Evolutionary conservation across 2,888 invertebrate species (phyloP), one percentile per base, ranked within the genome.

Genomic region (Ichneumon xanthorius): DNA sequence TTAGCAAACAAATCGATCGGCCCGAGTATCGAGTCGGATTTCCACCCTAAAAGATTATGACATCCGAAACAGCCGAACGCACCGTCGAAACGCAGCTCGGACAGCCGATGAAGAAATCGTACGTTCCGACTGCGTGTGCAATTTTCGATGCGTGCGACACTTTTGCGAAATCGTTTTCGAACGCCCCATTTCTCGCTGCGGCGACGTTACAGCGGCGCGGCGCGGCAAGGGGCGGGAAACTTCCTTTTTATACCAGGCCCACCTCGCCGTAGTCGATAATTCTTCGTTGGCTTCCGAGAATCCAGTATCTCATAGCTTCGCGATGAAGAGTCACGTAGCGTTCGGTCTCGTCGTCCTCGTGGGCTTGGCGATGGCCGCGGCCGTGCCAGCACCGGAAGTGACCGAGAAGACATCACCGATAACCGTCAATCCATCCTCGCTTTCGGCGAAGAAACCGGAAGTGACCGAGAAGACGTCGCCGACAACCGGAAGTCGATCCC

Each of bases 311-410:
- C 26, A 9, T 6, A 53, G 53, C 19, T 7, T 67, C 0, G 72
- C 14, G 22, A 84, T 81, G 84, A 68, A 67, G 67, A 72, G 9
- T 30, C 76, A 75, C n/a, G 19, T 61, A 14, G 14, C 26, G 4
- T 48, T 87, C 16, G 14, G 86, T 3, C 9, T 87, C 33, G 37
- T 83, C 14, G 0, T 84, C 9, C 37, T 80, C 11, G 16, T 87
- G 68, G 84, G 83, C 5, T 7, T 89, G 45, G 82, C 82, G 16
- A 26, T 83, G 30, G 80, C 67, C 22, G 73, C 87, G 4, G 87
- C 90, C 3, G n/a, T 81, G 0, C 0, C 76, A 0, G 86, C 80
- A 11, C 30, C 73, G 9, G 67, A 63, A 50, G 40, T 45, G 37
- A 2, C 40, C 72, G 14, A 33, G 50, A 7, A 33, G 4, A 50